phyloP scores from a whole-genome alignment of 2,888 invertebrate genomes.

The Drosophila fungiperda region DNA sequence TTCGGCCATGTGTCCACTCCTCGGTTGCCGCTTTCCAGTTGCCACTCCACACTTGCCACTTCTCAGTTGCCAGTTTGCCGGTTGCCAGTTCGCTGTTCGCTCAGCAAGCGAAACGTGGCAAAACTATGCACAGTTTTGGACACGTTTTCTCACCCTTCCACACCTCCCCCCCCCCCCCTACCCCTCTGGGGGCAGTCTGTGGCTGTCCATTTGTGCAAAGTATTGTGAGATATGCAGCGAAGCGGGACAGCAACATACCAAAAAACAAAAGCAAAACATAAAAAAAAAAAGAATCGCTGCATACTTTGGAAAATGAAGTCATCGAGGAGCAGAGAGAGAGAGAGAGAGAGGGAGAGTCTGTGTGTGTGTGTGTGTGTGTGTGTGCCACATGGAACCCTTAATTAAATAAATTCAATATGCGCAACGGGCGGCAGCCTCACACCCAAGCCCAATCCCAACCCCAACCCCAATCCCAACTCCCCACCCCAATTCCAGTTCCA shows the following conservation, averaged over 20 bases:
- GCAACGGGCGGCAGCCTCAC: slow-evolving; percentile 68
- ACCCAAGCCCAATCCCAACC: slow-evolving; percentile 7
- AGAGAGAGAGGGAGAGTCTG: neutral
- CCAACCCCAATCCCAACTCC: neutral
- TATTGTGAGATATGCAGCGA: slow-evolving; percentile 71
- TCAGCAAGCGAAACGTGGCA: slow-evolving; percentile 26
- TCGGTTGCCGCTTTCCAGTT: slow-evolving; percentile 4
- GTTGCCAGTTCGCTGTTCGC: slow-evolving; percentile 14
- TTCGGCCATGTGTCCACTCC: slow-evolving; percentile 18
- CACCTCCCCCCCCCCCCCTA: too few relatives aligned
- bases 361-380: slow-evolving; percentile 31
- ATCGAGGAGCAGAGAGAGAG: slow-evolving; percentile 61
- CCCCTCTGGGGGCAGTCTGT: neutral
- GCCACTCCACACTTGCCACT: neutral
- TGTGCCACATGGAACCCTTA: slow-evolving; percentile 79
- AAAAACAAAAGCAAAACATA: slow-evolving; percentile 12
- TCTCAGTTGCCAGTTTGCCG: slow-evolving; percentile 6
- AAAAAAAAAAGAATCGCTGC: slow-evolving; percentile 55
- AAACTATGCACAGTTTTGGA: slow-evolving; percentile 70
- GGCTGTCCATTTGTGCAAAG: slow-evolving; percentile 73
- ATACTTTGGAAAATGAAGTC: slow-evolving; percentile 82
- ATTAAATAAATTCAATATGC: slow-evolving; percentile 85
- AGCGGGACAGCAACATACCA: slow-evolving; percentile 33
- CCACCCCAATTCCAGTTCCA: neutral
- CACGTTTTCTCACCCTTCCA: slow-evolving; percentile 48